A percentile compares a stretch with the other conserved stretches of the same genome.
These are phyloP conservation scores for Drepanosiphum platanoidis DNA, from an alignment of 2,888 invertebrate species.

Conservation along the genomic window DNA sequence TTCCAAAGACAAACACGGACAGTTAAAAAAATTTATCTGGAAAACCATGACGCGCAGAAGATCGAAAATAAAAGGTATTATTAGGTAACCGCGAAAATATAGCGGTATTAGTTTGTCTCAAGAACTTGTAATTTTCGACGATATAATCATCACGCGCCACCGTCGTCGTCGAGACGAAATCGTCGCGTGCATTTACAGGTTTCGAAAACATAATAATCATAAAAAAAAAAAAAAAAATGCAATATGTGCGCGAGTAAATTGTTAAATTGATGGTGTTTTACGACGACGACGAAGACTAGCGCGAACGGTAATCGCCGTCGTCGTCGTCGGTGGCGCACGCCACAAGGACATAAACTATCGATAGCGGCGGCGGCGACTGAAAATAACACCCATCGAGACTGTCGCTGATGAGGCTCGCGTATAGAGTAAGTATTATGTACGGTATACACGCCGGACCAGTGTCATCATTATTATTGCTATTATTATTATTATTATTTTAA, in stretches of 20 bases:
- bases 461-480: constrained; percentile 44
- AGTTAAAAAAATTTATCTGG: too few species aligned
- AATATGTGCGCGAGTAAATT: constrained; percentile 6
- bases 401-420: neutral
- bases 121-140: constrained; percentile 9
- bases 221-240: constrained; percentile 12
- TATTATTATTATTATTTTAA: constrained; percentile 17
- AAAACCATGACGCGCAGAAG: neutral
- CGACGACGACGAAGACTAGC: constrained; percentile 11
- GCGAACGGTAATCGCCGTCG: constrained; percentile 49
- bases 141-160: neutral
- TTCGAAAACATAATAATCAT: constrained; percentile 24
- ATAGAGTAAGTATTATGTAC: neutral
- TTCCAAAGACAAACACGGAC: too few species aligned
- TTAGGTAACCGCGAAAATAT: constrained; percentile 1
- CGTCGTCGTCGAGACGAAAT: neutral
- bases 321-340: constrained; percentile 56
- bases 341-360: constrained; percentile 52
- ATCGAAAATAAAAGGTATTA: neutral
- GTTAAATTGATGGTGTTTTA: constrained; percentile 52
- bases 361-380: constrained; percentile 7
- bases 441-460: neutral
- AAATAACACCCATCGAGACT: constrained; percentile 35
- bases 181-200: constrained; percentile 21
- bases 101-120: constrained; percentile 21